phyloP scores from a whole-genome alignment of 1,140 invertebrate genomes.

The Philopotamus ludificatus region DNA sequence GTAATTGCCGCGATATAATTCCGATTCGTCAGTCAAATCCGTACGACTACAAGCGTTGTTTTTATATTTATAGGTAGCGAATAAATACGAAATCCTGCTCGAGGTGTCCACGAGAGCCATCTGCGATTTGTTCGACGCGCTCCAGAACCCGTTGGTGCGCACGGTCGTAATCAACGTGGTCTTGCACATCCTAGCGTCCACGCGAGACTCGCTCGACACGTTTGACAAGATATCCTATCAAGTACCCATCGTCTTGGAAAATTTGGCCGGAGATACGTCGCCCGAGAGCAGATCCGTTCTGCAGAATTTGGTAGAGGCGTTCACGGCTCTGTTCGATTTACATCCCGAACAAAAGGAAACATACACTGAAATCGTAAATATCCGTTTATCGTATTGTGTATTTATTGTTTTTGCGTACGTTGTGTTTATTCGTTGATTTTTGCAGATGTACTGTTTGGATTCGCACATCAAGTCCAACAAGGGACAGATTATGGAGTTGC shows the following conservation, averaged over 20 bases:
- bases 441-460: slow-evolving; percentile 29
- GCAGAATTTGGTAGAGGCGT: slow-evolving; percentile 33
- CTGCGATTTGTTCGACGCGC: slow-evolving; percentile 18
- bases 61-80: slow-evolving; percentile 21
- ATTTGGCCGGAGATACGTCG: slow-evolving; percentile 29
- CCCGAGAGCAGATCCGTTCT: slow-evolving; percentile 20
- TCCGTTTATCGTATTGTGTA: not conserved
- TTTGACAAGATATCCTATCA: slow-evolving; percentile 31
- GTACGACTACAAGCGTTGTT: no score
- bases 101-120: slow-evolving; percentile 31
- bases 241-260: slow-evolving; percentile 27
- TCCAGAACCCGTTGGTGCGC: slow-evolving; percentile 20
- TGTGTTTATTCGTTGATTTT: slow-evolving; percentile 1
- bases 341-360: slow-evolving; percentile 17
- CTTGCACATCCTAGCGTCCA: slow-evolving; percentile 30
- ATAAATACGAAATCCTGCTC: slow-evolving; percentile 34
- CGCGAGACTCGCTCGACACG: slow-evolving; percentile 21
- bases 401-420: not conserved
- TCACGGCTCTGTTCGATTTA: slow-evolving; percentile 25
- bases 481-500: slow-evolving; percentile 5
- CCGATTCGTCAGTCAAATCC: not conserved
- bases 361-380: slow-evolving; percentile 30
- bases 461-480: slow-evolving; percentile 29
- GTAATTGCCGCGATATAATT: slow-evolving; percentile 8
- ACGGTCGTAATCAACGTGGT: slow-evolving; percentile 20